Conservation (phyloP, 2,888 invertebrate genomes). For the Graphium colonna region DNA sequence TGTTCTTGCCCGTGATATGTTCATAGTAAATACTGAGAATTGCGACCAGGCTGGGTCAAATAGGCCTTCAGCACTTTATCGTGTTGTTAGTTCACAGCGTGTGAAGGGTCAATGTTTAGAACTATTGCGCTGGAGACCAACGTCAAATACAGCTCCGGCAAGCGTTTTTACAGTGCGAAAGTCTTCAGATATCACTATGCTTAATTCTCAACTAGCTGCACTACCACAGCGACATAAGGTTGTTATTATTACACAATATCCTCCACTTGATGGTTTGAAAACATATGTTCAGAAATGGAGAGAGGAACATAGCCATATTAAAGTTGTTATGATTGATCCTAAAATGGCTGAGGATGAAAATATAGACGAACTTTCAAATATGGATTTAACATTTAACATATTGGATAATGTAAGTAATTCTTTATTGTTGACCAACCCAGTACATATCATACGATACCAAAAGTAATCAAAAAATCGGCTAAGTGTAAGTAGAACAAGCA, state of each 20-base stretch:
- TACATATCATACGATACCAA: too few relatives aligned
- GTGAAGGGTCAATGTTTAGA: constrained; percentile 28
- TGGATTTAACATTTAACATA: too few relatives aligned
- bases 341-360: too few relatives aligned
- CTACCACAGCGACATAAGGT: constrained; percentile 36
- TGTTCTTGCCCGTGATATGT: constrained; percentile 33
- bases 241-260: constrained; percentile 38
- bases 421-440: too few relatives aligned
- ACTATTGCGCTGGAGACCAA: too few relatives aligned
- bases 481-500: too few relatives aligned
- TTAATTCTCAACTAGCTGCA: constrained; percentile 31
- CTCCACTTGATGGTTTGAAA: constrained; percentile 37
- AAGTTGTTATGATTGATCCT: constrained; percentile 42
- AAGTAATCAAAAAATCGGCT: too few relatives aligned
- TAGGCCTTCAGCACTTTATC: constrained; percentile 34
- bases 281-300: constrained; percentile 41
- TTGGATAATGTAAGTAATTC: too few relatives aligned
- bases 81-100: constrained; percentile 32
- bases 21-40: constrained; percentile 37
- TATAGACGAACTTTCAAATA: too few relatives aligned
- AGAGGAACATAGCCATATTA: constrained; percentile 36
- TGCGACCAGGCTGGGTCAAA: constrained; percentile 10
- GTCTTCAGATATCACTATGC: constrained; percentile 33
- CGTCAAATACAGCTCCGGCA: constrained; percentile 26
- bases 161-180: constrained; percentile 37